Conservation (phyloP, 2,888 invertebrate genomes). For the Acrobasis consociella region DNA sequence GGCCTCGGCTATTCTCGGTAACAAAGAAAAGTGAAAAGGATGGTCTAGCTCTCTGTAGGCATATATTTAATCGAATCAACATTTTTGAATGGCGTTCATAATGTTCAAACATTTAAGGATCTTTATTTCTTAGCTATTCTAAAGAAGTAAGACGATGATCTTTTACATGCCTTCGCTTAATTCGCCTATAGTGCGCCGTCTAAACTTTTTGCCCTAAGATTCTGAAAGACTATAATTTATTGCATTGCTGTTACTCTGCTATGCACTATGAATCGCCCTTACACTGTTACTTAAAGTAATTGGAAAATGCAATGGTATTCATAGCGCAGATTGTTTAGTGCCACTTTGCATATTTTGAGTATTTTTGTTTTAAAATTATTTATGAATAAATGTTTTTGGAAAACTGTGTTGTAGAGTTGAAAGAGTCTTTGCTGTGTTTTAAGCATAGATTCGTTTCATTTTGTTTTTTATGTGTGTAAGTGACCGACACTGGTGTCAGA, state of each 20-base stretch:
- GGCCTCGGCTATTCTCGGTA: neutral
- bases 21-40: too few species aligned
- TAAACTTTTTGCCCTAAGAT: slow-evolving; percentile 35
- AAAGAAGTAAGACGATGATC: too few species aligned
- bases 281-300: slow-evolving; percentile 37
- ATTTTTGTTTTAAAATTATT: neutral
- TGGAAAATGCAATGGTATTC: slow-evolving; percentile 22
- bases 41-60: too few species aligned
- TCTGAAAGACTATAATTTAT: slow-evolving; percentile 62
- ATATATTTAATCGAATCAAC: too few species aligned
- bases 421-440: too few species aligned
- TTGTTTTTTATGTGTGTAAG: too few species aligned
- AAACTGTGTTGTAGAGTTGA: too few species aligned
- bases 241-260: slow-evolving; percentile 48
- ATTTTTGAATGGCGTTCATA: too few species aligned
- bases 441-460: too few species aligned
- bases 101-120: too few species aligned
- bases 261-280: slow-evolving; percentile 39
- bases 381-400: neutral
- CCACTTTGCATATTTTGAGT: neutral
- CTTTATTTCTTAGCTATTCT: too few species aligned
- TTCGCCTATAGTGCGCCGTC: neutral
- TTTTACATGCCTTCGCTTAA: neutral
- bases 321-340: slow-evolving; percentile 8
- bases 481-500: too few species aligned